Base-by-base conservation (phyloP, 2,113 vertebrate species). In the Silurus asotus region DNA sequence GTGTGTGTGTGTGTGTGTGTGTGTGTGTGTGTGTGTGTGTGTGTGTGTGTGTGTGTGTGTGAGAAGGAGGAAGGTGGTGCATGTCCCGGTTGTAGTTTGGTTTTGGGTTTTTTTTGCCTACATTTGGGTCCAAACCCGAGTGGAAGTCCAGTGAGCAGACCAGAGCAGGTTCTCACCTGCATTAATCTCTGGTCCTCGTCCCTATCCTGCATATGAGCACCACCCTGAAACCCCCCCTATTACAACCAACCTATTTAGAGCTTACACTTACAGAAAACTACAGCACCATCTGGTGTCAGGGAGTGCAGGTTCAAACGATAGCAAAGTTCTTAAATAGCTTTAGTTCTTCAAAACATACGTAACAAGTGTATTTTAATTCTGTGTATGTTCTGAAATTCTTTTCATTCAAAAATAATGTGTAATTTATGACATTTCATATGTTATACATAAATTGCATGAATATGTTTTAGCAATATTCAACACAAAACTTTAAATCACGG, bases 151-250 rank as follows among this genome's bases (percentile, higher is more conserved):
- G 92, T 90, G 90, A 93, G 92, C 93, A 92, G 93, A 94, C 92
- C 90, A 93, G 93, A 93, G 93, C 94, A 92, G 93, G 94, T 88
- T 93, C 86, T 95, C 93, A 93, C 92, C 92, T 95, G 95, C 95
- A 95, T 95, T 95, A 92, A 92, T 94, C 94, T 95, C 93, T 90
- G 92, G 86, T 91, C 92, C 93, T 91, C 92, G 90, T 92, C 92
- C 92, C 84, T 92, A 92, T 94, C 95, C 95, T 95, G 94, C 94
- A 92, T 95, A 95, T 95, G 94, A 95, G 94, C 94, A 95, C 93
- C 93, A 93, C 94, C 93, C 95, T 93, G 69, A 88, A 90, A 84
- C 69, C 76, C 61, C 82, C 77, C 87, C 88, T n/a, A 81, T 91
- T 87, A 91, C 88, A 89, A 79, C 82, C 87, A 15, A 89, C 37